Evolutionary conservation across 2,113 vertebrate species (phyloP).

Genomic region (Oreochromis spilurus): DNA sequence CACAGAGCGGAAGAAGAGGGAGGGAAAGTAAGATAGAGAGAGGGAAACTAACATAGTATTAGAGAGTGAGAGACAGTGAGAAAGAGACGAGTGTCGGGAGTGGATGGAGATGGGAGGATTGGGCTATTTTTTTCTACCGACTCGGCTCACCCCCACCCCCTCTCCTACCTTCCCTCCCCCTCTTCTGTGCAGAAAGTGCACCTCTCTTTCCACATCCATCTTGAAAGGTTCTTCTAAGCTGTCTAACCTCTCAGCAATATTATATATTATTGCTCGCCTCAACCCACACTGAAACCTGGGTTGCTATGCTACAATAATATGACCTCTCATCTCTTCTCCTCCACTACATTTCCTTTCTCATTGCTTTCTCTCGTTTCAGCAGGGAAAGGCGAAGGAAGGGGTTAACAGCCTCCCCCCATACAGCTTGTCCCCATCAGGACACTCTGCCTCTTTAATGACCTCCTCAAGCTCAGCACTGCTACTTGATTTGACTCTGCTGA

Average conservation of each 20-base stretch:
- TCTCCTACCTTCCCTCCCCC: slow-evolving; percentile 52
- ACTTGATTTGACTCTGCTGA: slow-evolving; percentile 68
- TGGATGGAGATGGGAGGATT: slow-evolving; percentile 55
- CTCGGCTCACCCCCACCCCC: slow-evolving; percentile 50
- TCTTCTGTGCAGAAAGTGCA: slow-evolving; percentile 56
- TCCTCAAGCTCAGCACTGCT: slow-evolving; percentile 38
- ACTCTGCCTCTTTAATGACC: slow-evolving; percentile 63
- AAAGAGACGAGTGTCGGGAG: slow-evolving; percentile 15
- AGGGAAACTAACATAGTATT: slow-evolving; percentile 24
- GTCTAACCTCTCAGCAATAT: slow-evolving; percentile 72
- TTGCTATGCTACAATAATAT: slow-evolving; percentile 74
- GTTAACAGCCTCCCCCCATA: slow-evolving; percentile 44
- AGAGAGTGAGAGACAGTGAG: slow-evolving; percentile 23
- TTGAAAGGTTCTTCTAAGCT: slow-evolving; percentile 73
- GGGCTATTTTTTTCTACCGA: slow-evolving; percentile 52
- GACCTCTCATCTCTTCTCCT: slow-evolving; percentile 69
- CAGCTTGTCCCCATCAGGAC: slow-evolving; percentile 37
- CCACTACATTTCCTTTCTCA: slow-evolving; percentile 54
- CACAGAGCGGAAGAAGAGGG: slow-evolving; percentile 53
- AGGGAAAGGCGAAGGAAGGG: slow-evolving; percentile 50
- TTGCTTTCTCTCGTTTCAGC: slow-evolving; percentile 37
- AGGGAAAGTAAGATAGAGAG: slow-evolving; percentile 31
- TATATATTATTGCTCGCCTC: slow-evolving; percentile 71
- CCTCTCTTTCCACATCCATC: slow-evolving; percentile 71
- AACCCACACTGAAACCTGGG: slow-evolving; percentile 73